Evolutionary conservation across 2,113 vertebrate genomes (phyloP).

Genomic region (Bos javanicus): DNA sequence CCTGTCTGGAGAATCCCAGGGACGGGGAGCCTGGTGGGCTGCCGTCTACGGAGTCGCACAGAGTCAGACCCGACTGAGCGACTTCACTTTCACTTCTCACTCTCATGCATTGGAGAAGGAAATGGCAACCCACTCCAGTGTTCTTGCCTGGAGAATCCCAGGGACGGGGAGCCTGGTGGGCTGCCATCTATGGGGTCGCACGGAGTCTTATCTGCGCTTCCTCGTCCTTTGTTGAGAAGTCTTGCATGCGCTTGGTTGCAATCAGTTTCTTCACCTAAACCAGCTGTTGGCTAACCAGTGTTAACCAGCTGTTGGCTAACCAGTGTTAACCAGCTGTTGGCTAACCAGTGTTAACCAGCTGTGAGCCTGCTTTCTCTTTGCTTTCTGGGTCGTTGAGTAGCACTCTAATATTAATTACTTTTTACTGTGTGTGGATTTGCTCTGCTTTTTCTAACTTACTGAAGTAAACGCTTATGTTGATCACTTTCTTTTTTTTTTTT

Average conservation of each 20-base stretch:
- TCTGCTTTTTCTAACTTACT: not conserved
- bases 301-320: not conserved
- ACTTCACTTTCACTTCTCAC: too few species aligned
- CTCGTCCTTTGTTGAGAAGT: not conserved
- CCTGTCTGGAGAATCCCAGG: too few species aligned
- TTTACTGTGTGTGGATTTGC: not conserved
- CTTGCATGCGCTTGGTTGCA: not conserved
- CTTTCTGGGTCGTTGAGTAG: not conserved
- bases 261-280: not conserved
- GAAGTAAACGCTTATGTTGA: not conserved
- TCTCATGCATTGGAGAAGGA: too few species aligned
- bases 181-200: too few species aligned
- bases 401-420: not conserved
- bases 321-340: too few species aligned
- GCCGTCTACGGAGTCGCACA: too few species aligned
- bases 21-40: too few species aligned
- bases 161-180: too few species aligned
- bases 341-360: not conserved
- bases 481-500: not conserved
- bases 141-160: too few species aligned
- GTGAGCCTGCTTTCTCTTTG: not conserved
- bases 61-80: too few species aligned
- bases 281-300: not conserved
- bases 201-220: not conserved
- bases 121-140: too few species aligned